These are phyloP conservation scores for Pterobdella sp. DNA, from an alignment of 2,888 invertebrate genomes.

Conservation along the genomic window DNA sequence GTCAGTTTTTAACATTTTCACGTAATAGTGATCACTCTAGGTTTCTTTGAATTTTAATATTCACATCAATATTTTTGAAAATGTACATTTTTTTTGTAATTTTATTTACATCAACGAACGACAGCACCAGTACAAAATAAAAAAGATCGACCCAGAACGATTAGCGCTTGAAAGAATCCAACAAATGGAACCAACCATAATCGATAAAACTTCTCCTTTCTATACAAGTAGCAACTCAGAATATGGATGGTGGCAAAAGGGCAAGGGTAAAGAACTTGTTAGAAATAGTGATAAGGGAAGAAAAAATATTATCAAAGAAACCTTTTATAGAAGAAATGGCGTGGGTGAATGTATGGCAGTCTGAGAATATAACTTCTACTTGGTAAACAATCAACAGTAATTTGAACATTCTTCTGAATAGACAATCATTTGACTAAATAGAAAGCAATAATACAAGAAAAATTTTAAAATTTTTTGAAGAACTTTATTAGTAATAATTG, in stretches of 20 bases:
- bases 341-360: slow-evolving; percentile 9
- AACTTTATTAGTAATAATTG: too few relatives aligned
- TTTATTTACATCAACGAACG: background rate
- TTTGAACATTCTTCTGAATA: too few relatives aligned
- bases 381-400: too few relatives aligned
- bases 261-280: background rate
- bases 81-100: too few relatives aligned
- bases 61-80: too few relatives aligned
- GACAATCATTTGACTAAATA: too few relatives aligned
- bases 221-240: slow-evolving; percentile 6
- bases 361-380: too few relatives aligned
- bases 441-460: too few relatives aligned
- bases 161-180: background rate
- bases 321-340: background rate
- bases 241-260: background rate
- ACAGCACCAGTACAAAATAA: slow-evolving; percentile 1
- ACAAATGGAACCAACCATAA: background rate
- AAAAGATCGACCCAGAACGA: background rate
- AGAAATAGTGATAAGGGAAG: background rate
- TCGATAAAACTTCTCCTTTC: background rate
- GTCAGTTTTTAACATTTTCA: too few relatives aligned
- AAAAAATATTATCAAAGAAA: slow-evolving; percentile 2
- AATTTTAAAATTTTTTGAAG: too few relatives aligned
- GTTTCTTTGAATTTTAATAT: too few relatives aligned
- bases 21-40: too few relatives aligned